These are phyloP conservation scores for Smutsia temminckii DNA, from an alignment of 2,797 vertebrate species.

Conservation along the genomic window DNA sequence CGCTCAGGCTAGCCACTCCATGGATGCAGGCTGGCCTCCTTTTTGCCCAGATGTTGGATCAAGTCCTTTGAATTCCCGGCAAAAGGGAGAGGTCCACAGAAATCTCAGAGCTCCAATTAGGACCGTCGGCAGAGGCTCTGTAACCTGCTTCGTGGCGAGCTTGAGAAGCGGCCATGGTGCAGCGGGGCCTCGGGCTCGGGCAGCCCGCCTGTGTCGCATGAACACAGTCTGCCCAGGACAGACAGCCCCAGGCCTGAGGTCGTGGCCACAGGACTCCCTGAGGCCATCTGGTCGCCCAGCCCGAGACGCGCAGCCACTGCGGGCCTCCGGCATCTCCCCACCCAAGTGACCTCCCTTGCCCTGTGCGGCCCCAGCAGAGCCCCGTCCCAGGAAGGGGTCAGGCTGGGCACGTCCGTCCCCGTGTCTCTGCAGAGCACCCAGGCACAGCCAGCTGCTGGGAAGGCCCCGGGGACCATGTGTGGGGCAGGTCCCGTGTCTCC, in stretches of 20 bases:
- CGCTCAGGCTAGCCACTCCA: rapidly evolving
- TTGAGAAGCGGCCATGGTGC: background rate
- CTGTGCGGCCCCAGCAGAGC: rapidly evolving
- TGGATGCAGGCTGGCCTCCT: background rate
- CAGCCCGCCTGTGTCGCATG: background rate
- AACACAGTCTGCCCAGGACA: background rate
- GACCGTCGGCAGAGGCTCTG: background rate
- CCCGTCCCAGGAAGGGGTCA: background rate
- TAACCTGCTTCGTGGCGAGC: background rate
- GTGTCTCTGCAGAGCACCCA: background rate
- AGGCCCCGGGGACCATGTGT: rapidly evolving
- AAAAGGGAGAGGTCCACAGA: background rate
- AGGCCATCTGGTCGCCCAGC: background rate
- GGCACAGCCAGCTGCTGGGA: background rate
- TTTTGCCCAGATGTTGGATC: background rate
- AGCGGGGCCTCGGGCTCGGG: rapidly evolving
- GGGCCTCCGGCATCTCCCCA: background rate
- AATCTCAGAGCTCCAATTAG: background rate
- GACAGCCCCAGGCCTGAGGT: background rate
- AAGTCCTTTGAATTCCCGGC: constrained; percentile 10
- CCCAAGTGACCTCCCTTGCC: background rate
- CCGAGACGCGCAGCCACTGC: background rate
- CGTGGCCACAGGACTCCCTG: background rate
- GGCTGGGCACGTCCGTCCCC: background rate
- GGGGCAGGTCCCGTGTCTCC: background rate